Evolutionary conservation across 2,797 vertebrate species (phyloP), one percentile per base, ranked within the genome.

Genomic region (Forpus xanthops): DNA sequence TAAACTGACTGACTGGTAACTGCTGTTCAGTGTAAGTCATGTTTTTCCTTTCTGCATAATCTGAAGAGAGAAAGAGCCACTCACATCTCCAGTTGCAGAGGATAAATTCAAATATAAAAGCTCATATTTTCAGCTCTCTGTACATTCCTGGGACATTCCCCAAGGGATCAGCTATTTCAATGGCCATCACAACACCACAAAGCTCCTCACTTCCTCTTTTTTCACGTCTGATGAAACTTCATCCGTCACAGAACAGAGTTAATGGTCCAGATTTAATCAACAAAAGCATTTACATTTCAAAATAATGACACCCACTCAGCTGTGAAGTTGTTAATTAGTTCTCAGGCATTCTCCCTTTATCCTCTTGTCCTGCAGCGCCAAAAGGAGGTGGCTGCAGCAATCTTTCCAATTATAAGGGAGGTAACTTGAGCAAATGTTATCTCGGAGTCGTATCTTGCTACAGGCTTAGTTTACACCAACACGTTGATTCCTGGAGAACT

Each of bases 191-290:
- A 89, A 25, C 12, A 68, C 27, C 44, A 67, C 44, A 52, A 55
- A 94, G 60, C 33, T 94, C 70, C 39, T 72, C 66, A 25, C 28
- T 50, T 95, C 53, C 41, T 81, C 15, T 0, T 78, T 78, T 96
- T 95, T 94, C 66, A 64, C 47, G 88, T 82, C 55, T 70, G 73
- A 88, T 78, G 60, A 91, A 90, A 88, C 58, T 92, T 95, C 75
- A 85, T 87, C 85, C 52, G 31, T 72, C 56, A 85, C 67, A 79
- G 42, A 93, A 41, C 20, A 64, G 33, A 93, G 66, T 12, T 93
- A 93, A 96, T 74, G 33, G 76, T 88, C 64, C 64, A 91, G 79
- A 91, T 90, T 91, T 91, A 91, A 95, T 90, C 91, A 95, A 95
- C 64, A 86, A 33, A 91, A 86, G 44, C 56, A 96, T 96, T 92